phyloP scores from a whole-genome alignment of 92 coral and sea anemone species.

The Epizoanthus rinbou region DNA sequence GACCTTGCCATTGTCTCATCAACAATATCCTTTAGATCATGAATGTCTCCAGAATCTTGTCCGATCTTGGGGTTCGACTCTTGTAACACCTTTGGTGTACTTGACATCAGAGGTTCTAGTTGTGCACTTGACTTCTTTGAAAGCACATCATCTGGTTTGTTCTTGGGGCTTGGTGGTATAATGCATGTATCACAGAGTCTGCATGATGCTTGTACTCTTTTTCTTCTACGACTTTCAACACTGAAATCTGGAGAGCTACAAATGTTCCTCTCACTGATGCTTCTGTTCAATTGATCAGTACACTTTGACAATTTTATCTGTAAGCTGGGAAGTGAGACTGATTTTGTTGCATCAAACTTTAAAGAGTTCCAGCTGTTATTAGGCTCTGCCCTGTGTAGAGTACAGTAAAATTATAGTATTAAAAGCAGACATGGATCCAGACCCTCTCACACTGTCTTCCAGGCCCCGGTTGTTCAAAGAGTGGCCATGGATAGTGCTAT shows the following conservation, averaged over 20 bases:
- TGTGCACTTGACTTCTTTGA: not conserved
- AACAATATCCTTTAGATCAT: not conserved
- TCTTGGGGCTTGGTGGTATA: not conserved
- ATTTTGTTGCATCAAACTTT: not conserved
- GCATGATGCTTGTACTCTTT: not conserved
- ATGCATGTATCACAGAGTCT: not conserved
- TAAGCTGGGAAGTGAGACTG: slow-evolving; percentile 16
- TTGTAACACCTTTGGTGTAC: not conserved
- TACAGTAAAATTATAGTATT: too few species aligned
- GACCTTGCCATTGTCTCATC: slow-evolving; percentile 39
- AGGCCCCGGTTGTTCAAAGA: too few species aligned
- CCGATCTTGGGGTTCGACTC: not conserved
- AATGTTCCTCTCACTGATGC: slow-evolving; percentile 31
- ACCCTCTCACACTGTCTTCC: too few species aligned
- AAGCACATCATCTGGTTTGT: not conserved
- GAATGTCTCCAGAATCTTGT: not conserved
- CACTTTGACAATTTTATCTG: slow-evolving; percentile 2
- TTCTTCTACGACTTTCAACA: not conserved
- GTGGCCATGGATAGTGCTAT: too few species aligned
- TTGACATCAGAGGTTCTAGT: not conserved
- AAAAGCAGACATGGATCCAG: too few species aligned
- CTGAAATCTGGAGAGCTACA: slow-evolving; percentile 10
- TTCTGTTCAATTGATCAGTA: slow-evolving; percentile 25
- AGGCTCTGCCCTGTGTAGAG: too few species aligned
- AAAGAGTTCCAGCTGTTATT: too few species aligned